phyloP scores from a whole-genome alignment of 2,888 invertebrate genomes.

The Theretra japonica region DNA sequence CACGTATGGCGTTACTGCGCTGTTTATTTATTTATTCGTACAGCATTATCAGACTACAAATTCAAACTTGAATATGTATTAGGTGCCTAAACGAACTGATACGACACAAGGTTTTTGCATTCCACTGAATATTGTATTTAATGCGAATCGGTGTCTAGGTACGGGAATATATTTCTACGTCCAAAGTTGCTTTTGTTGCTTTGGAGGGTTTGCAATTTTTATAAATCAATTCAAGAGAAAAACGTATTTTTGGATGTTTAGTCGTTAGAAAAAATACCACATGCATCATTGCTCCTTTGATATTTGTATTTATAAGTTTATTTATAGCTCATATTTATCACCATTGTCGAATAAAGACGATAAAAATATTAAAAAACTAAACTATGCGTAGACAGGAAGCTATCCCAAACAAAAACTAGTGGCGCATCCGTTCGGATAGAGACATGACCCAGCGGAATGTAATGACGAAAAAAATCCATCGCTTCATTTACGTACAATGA shows the following conservation, averaged over 20 bases:
- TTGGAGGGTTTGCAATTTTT: not conserved
- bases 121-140: conserved; percentile 4
- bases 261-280: not conserved
- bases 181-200: not conserved
- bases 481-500: conserved; percentile 74
- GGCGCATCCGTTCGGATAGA: conserved; percentile 73
- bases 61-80: conserved; percentile 32
- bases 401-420: conserved; percentile 68
- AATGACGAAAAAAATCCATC: conserved; percentile 69
- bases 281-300: conserved; percentile 29
- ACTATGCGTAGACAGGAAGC: conserved; percentile 68
- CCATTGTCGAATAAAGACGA: conserved; percentile 57
- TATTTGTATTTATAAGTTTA: conserved; percentile 51
- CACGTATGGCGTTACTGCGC: conserved; percentile 69
- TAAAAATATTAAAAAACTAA: conserved; percentile 72
- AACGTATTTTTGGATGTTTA: not conserved
- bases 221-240: not conserved
- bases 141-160: not conserved
- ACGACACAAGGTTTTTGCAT: conserved; percentile 3
- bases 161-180: not conserved
- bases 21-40: conserved; percentile 53
- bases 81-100: conserved; percentile 12
- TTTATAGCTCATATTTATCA: conserved; percentile 72
- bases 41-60: conserved; percentile 51
- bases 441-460: conserved; percentile 67